Evolutionary conservation across 2,888 invertebrate genomes (phyloP).

Genomic region (Limenitis camilla): DNA sequence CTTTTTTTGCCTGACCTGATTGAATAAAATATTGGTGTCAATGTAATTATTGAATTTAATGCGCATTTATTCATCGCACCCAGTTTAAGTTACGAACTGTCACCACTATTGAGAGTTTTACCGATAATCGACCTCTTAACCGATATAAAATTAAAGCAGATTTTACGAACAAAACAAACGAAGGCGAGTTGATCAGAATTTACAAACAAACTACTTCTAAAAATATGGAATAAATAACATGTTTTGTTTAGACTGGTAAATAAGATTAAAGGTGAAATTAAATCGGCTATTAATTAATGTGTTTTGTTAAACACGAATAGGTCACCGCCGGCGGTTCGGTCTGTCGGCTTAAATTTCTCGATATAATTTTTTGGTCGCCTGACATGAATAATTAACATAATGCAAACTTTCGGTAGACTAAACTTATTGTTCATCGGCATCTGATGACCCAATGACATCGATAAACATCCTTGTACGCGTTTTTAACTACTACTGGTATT

Average conservation of each 20-base stretch:
- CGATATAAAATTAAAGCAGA: constrained; percentile 47
- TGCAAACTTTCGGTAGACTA: constrained; percentile 31
- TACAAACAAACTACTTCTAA: constrained; percentile 30
- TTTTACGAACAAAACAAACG: constrained; percentile 43
- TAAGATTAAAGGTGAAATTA: constrained; percentile 51
- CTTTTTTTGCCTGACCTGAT: constrained; percentile 51
- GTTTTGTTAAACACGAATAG: constrained; percentile 49
- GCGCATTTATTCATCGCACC: constrained; percentile 51
- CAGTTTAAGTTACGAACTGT: constrained; percentile 38
- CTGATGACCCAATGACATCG: constrained; percentile 56
- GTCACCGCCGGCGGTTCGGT: constrained; percentile 50
- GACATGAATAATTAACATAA: constrained; percentile 55
- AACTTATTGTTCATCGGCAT: constrained; percentile 43
- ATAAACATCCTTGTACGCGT: constrained; percentile 43
- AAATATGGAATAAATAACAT: too few relatives aligned
- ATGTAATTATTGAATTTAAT: constrained; percentile 65
- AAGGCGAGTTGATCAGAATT: constrained; percentile 30
- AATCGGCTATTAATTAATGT: constrained; percentile 53
- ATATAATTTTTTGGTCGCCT: constrained; percentile 47
- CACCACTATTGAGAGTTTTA: constrained; percentile 38
- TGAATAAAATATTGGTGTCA: constrained; percentile 62
- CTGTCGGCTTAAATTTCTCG: constrained; percentile 45
- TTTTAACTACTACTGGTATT: constrained; percentile 5
- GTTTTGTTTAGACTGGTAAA: constrained; percentile 22
- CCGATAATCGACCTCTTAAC: constrained; percentile 62